These are phyloP conservation scores for Drosophila multiciliata DNA, from an alignment of 2,888 invertebrate genomes.

Conservation along the genomic window DNA sequence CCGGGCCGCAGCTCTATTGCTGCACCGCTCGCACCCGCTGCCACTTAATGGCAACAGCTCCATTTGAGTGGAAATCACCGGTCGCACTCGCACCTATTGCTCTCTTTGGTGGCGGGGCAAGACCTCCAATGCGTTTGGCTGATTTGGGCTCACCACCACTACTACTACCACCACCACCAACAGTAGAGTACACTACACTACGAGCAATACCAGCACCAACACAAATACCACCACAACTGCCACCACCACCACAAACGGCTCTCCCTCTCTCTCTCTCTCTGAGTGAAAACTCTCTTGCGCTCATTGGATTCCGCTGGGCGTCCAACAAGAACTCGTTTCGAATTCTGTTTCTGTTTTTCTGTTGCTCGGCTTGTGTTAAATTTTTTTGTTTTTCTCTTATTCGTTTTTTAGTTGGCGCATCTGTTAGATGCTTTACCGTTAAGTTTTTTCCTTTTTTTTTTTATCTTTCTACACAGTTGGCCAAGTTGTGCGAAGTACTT, in stretches of 20 bases:
- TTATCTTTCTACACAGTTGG: constrained; percentile 10
- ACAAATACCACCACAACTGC: constrained; percentile 24
- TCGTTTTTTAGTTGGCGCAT: constrained; percentile 62
- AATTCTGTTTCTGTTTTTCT: constrained; percentile 10
- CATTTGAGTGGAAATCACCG: constrained; percentile 68
- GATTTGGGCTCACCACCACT: constrained; percentile 58
- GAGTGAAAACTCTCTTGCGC: constrained; percentile 52
- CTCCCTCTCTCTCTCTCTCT: constrained; percentile 26
- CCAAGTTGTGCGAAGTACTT: constrained; percentile 52
- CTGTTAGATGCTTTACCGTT: constrained; percentile 75
- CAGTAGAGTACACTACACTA: neutral
- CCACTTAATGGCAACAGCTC: constrained; percentile 18
- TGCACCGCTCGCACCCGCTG: constrained; percentile 53
- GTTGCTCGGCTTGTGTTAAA: neutral
- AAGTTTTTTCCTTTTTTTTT: constrained; percentile 42
- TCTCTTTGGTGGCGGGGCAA: constrained; percentile 79
- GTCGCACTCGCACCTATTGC: constrained; percentile 54
- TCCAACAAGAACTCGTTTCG: constrained; percentile 65
- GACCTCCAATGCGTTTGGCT: constrained; percentile 83
- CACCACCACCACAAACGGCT: constrained; percentile 25
- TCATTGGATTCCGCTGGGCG: constrained; percentile 48
- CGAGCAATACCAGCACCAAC: constrained; percentile 29
- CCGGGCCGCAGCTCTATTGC: constrained; percentile 40
- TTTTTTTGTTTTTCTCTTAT: constrained; percentile 21
- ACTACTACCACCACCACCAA: constrained; percentile 34